These are phyloP conservation scores for Amblyopsis hoosieri DNA, from an alignment of 2,797 vertebrate species.

Conservation along the genomic window DNA sequence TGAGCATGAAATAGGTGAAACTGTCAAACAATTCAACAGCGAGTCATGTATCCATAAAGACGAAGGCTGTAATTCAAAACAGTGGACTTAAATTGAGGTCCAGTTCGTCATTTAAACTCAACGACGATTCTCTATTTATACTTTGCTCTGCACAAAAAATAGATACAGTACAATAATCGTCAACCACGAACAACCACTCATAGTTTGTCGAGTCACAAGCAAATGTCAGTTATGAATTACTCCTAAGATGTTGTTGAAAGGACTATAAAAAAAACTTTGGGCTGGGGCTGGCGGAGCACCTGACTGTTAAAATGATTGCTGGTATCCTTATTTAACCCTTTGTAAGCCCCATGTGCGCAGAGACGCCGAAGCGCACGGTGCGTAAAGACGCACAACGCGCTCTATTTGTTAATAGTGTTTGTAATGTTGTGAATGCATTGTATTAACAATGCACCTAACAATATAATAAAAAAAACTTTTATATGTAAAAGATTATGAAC, in stretches of 20 bases:
- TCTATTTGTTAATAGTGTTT: not conserved
- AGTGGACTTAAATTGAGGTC: conserved; percentile 25
- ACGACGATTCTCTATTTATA: conserved; percentile 80
- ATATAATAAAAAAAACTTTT: too few relatives aligned
- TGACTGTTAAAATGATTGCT: conserved; percentile 87
- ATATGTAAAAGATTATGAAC: too few relatives aligned
- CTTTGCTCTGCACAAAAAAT: conserved; percentile 47
- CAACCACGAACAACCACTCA: conserved; percentile 65
- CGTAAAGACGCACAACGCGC: conserved; percentile 33
- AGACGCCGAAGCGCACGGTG: conserved; percentile 29
- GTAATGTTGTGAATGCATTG: not conserved
- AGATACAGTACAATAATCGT: conserved; percentile 9
- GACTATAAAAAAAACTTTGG: conserved; percentile 69
- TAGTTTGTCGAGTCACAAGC: conserved; percentile 79
- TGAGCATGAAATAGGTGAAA: not conserved
- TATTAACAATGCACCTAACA: too few relatives aligned
- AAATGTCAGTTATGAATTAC: conserved; percentile 84
- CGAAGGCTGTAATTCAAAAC: conserved; percentile 7
- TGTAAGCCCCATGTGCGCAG: conserved; percentile 57
- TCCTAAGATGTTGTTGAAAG: conserved; percentile 83
- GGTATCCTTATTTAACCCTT: conserved; percentile 90
- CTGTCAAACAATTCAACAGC: conserved; percentile 8
- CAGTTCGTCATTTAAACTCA: conserved; percentile 17
- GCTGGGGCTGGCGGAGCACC: conserved; percentile 90
- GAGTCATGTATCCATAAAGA: conserved; percentile 9